These are phyloP conservation scores for Protonemura montana DNA, from an alignment of 2,888 invertebrate species.

Conservation along the genomic window DNA sequence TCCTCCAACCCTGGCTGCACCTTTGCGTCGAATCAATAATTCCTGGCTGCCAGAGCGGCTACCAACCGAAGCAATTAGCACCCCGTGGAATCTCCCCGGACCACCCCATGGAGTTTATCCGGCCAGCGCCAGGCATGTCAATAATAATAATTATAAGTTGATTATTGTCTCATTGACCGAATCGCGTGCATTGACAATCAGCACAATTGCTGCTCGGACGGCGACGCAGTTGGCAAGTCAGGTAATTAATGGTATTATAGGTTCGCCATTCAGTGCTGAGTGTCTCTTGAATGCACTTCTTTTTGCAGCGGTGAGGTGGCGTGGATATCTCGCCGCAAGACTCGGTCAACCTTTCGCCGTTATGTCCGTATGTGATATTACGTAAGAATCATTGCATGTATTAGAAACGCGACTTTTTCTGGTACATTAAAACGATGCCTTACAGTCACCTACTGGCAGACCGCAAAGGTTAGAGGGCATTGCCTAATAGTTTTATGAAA, in stretches of 20 bases:
- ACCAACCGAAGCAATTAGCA: not conserved
- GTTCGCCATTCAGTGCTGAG: not conserved
- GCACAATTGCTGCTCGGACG: no score
- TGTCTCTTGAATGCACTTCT: not conserved
- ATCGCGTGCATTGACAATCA: no score
- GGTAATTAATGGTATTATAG: not conserved
- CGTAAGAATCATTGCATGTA: not conserved
- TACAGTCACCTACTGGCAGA: no score
- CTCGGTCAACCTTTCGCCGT: not conserved
- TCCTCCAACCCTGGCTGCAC: not conserved
- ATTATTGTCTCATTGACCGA: no score
- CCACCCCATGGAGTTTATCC: no score
- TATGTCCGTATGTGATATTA: not conserved
- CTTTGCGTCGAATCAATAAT: not conserved
- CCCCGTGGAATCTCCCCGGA: no score
- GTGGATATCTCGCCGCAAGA: not conserved
- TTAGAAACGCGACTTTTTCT: not conserved
- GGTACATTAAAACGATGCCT: not conserved
- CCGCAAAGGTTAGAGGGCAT: not conserved
- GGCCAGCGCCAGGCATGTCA: no score
- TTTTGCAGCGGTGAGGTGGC: not conserved
- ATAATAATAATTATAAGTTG: no score
- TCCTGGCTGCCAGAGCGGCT: not conserved
- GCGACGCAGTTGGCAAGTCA: not conserved
- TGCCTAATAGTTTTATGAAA: not conserved